Base-by-base conservation (phyloP, 2,888 invertebrate species). In the Aethes cnicana region DNA sequence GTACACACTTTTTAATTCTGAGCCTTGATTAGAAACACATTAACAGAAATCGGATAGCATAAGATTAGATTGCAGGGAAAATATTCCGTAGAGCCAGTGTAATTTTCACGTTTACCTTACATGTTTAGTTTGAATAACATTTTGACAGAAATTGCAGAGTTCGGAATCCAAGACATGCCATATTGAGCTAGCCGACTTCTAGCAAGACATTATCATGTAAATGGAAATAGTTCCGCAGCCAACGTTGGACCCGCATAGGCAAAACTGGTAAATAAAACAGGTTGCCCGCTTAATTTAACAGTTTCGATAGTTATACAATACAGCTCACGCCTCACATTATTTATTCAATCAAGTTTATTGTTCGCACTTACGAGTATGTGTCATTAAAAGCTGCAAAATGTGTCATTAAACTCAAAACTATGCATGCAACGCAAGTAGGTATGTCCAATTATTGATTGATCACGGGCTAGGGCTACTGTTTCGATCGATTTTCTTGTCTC, bases 291-390 rank as follows among this genome's bases (percentile, higher is more conserved):
- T 52, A 44, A 52, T 44, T 52, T 52, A 25, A 39, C 37, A 44
- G 32, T 44, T 52, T 46, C 32, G 39, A 52, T 46, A 46, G 32
- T 52, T 52, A 46, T 46, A 52, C 52, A 52, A 52, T 46, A 16
- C 37, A 26, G 36, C 28, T 7, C n/a, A n/a, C n/a, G n/a, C n/a
- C n/a, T n/a, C n/a, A 25, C 18, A 25, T 39, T 32, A 52, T 46
- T 52, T 52, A 46, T 52, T 44, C 52, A 33, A 52, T 39, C 32
- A 52, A 39, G 25, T 44, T 50, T 50, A 50, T 50, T 44, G 30
- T 50, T 44, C 43, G 30, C 36, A 17, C 43, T 37, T 18, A 21
- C 35, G 28, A 50, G 28, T 12, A 8, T 42, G 6, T 21, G 12
- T 18, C 20, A 30, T 14, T 43, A 32, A 23, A 23, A 9, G 16